These are phyloP conservation scores for Apis mellifera DNA, from an alignment of 1,140 invertebrate species.

Conservation along the genomic window Amel_HAv3.1 CM009936.2:5876001-5876500, in stretches of 20 bases:
- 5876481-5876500: too few relatives aligned
- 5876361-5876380: not conserved
- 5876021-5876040: constrained; percentile 51
- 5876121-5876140: constrained; percentile 40
- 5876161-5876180: constrained; percentile 15
- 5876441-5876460: not conserved
- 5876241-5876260: constrained; percentile 6
- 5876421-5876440: not conserved
- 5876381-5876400: not conserved
- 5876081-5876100: constrained; percentile 43
- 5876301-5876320: not conserved
- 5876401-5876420: not conserved
- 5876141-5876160: constrained; percentile 30
- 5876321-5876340: not conserved
- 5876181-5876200: not conserved
- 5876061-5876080: constrained; percentile 32
- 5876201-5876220: not conserved
- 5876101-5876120: constrained; percentile 10
- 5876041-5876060: constrained; percentile 31
- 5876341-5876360: not conserved
- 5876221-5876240: not conserved
- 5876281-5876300: too few relatives aligned
- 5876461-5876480: too few relatives aligned
- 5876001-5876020: constrained; percentile 57
- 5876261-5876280: not conserved